Percentiles rank a stretch among this genome's conserved stretches.
These are phyloP conservation scores for Aspidoscelis tigris DNA, from an alignment of 2,113 vertebrate genomes.

Conservation along the genomic window DNA sequence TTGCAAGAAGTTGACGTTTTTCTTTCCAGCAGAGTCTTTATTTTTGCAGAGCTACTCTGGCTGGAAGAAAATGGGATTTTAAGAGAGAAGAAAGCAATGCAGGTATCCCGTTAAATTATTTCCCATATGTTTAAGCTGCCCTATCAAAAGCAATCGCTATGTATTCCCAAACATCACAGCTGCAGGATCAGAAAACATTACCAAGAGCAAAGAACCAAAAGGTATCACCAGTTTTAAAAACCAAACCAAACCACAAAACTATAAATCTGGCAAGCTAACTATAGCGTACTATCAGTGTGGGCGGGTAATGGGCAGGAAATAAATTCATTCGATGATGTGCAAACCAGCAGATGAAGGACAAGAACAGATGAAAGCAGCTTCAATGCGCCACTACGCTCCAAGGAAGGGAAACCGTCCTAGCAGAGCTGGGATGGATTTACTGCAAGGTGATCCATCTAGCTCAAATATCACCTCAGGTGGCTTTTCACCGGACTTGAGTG, in stretches of 20 bases:
- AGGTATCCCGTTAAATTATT: conserved; percentile 31
- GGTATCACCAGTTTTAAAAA: no score
- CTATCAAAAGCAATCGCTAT: neutral
- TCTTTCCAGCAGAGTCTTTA: neutral
- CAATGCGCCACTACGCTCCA: conserved; percentile 5
- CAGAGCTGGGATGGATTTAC: no score
- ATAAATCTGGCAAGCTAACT: no score
- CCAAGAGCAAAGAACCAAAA: neutral
- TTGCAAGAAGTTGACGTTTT: conserved; percentile 20
- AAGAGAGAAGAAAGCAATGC: neutral
- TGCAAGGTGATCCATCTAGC: neutral
- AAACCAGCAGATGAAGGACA: conserved; percentile 36
- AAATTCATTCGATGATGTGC: neutral
- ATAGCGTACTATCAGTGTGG: neutral
- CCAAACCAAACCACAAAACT: no score
- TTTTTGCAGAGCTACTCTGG: conserved; percentile 1
- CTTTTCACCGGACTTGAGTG: conserved; percentile 26
- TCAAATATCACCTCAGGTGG: neutral
- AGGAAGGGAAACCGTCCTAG: neutral
- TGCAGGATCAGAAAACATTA: neutral
- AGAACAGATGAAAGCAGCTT: conserved; percentile 18
- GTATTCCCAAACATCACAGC: no score
- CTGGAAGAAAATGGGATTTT: neutral
- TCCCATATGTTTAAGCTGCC: conserved; percentile 23
- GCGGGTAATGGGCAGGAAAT: neutral